Base-by-base conservation (phyloP, 1,140 invertebrate genomes). In the Sipha flava region DNA sequence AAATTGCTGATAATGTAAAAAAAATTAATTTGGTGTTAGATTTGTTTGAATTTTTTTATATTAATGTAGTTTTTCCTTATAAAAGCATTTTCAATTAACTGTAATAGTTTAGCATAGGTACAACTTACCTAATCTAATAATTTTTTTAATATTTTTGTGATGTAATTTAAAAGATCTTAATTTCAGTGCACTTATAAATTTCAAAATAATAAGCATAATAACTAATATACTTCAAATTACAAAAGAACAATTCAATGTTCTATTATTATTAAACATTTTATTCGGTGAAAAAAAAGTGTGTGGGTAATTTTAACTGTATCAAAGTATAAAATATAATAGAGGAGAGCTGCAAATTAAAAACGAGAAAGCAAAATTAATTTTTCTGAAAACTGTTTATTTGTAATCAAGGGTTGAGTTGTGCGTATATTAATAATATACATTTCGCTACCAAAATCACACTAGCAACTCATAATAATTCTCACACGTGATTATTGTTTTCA, bases 381-480 rank as follows among this genome's bases (percentile, higher is more conserved):
- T 66, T 14, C 12, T 16, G 4, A 6, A 66, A 40, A 26, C 37
- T 37, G 43, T 66, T 43, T 66, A 43, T 43, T 12, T 43, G 26
- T 21, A 49, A 49, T 49, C 29, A 54, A 54, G 29, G 18, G n/a
- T 52, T 7, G 14, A 43, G 37, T 2, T 43, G 59, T 31, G 18
- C 14, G 4, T 29, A 26, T 37, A 21, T 64, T 62, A 23, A 73
- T 34, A n/a, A 37, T 54, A 21, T 73, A 37, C 37, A 40, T 29
- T 52, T 75, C 6, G 21, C n/a, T 2, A 7, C 29, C 49, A n/a
- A 75, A 75, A 75, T 75, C 72, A 54, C 29, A 34, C n/a, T 23
- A 21, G 72, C 40, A 54, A 54, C 72, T 75, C 72, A 75, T 75
- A 75, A 75, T 75, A 75, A 54, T 75, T 75, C 72, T 75, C 72